These are phyloP conservation scores for Eugnorisma glareosa DNA, from an alignment of 2,888 invertebrate species.

Conservation along the genomic window DNA sequence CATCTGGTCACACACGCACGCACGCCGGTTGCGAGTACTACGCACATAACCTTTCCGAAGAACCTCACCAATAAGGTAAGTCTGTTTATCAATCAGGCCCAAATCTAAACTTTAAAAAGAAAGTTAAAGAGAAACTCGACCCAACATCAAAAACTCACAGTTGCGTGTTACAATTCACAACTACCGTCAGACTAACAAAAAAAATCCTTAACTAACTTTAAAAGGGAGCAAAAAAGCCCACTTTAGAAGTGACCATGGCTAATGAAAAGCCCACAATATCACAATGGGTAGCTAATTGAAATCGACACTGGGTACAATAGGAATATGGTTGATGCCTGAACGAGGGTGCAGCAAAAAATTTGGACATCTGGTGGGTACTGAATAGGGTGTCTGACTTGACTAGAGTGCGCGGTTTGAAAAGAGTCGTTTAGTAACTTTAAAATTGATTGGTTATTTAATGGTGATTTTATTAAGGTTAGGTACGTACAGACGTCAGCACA, in stretches of 20 bases:
- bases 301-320: slow-evolving; percentile 75
- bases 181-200: slow-evolving; percentile 32
- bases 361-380: slow-evolving; percentile 77
- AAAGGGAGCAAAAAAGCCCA: slow-evolving; percentile 45
- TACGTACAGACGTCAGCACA: too few relatives aligned
- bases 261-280: slow-evolving; percentile 63
- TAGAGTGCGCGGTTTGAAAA: slow-evolving; percentile 57
- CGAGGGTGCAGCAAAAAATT: slow-evolving; percentile 73
- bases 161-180: slow-evolving; percentile 50
- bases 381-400: slow-evolving; percentile 32
- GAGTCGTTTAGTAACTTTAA: not conserved
- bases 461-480: too few relatives aligned
- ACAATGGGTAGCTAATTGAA: slow-evolving; percentile 82
- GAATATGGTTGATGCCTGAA: slow-evolving; percentile 48
- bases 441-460: not conserved
- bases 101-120: not conserved
- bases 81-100: not conserved
- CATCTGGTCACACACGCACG: too few relatives aligned
- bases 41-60: too few relatives aligned
- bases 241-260: slow-evolving; percentile 57
- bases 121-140: not conserved
- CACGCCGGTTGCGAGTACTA: too few relatives aligned
- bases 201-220: slow-evolving; percentile 27
- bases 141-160: not conserved
- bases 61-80: too few relatives aligned